These are phyloP conservation scores for Montipora cactus DNA, from an alignment of 64 coral and sea anemone species.

Conservation along the genomic window DNA sequence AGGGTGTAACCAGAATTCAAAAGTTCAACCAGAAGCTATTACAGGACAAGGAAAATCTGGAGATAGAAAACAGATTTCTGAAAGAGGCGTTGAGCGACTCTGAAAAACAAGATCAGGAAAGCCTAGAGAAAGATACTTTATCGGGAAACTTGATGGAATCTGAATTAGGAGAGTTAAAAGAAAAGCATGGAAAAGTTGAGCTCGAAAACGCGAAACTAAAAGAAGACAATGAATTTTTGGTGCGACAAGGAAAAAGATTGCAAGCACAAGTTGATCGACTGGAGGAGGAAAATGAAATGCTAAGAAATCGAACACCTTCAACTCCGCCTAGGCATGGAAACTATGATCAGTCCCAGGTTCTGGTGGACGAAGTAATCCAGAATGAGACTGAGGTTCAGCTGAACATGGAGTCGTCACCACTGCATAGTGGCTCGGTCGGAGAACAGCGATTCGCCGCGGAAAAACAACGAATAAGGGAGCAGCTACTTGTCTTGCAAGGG, in stretches of 20 bases:
- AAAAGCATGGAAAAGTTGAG: constrained; percentile 31
- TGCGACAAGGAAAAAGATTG: constrained; percentile 71
- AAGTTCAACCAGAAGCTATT: constrained; percentile 31
- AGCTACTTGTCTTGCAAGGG: constrained; percentile 31
- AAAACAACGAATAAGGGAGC: constrained; percentile 74
- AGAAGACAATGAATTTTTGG: constrained; percentile 62
- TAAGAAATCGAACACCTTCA: constrained; percentile 7
- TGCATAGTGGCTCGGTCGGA: constrained; percentile 7
- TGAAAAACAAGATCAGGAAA: constrained; percentile 66
- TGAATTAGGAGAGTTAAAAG: constrained; percentile 47
- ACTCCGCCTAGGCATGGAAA: constrained; percentile 1
- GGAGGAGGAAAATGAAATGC: constrained; percentile 62
- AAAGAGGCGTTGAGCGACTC: constrained; percentile 57
- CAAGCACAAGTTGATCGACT: constrained; percentile 79
- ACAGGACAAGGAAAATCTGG: constrained; percentile 65
- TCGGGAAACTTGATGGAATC: not conserved
- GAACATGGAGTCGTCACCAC: constrained; percentile 46
- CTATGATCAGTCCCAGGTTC: not conserved
- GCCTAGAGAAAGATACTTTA: constrained; percentile 14
- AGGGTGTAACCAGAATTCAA: constrained; percentile 11
- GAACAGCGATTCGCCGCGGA: constrained; percentile 63
- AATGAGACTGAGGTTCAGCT: constrained; percentile 24
- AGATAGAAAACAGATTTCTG: constrained; percentile 73
- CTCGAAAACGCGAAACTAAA: constrained; percentile 61
- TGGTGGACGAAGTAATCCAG: constrained; percentile 2